Evolutionary conservation across 2,797 vertebrate genomes (phyloP).

Genomic region (Tenualosa ilisha): DNA sequence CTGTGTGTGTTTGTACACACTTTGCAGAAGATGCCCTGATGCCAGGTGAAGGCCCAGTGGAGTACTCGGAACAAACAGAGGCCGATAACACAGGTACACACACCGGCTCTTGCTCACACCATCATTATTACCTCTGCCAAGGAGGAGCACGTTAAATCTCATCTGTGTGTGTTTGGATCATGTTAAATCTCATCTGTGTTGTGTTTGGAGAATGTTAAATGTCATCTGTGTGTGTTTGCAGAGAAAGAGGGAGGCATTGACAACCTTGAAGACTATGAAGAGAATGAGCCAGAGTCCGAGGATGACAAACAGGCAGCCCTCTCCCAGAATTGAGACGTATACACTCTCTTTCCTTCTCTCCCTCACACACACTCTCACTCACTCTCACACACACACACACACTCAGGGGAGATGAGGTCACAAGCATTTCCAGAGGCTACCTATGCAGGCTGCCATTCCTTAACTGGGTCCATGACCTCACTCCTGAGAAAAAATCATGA

Average conservation of each 20-base stretch:
- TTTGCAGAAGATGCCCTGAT: background rate
- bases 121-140: background rate
- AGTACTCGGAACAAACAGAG: background rate
- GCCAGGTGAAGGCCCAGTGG: background rate
- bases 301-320: slow-evolving; percentile 90
- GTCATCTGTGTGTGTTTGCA: background rate
- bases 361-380: background rate
- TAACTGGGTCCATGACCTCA: background rate
- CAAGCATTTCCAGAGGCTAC: background rate
- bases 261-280: slow-evolving; percentile 82
- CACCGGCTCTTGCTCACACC: background rate
- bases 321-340: slow-evolving; percentile 69
- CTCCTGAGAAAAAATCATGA: background rate
- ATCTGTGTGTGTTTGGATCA: background rate
- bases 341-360: too few species aligned
- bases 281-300: slow-evolving; percentile 90
- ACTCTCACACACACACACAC: background rate
- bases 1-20: too few species aligned
- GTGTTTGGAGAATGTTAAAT: background rate
- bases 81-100: background rate
- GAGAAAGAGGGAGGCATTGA: slow-evolving; percentile 65
- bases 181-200: background rate
- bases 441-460: background rate
- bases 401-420: background rate
- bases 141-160: background rate